These are phyloP conservation scores for Menidia beryllina DNA, from an alignment of 2,113 vertebrate genomes.

Conservation along the genomic window DNA sequence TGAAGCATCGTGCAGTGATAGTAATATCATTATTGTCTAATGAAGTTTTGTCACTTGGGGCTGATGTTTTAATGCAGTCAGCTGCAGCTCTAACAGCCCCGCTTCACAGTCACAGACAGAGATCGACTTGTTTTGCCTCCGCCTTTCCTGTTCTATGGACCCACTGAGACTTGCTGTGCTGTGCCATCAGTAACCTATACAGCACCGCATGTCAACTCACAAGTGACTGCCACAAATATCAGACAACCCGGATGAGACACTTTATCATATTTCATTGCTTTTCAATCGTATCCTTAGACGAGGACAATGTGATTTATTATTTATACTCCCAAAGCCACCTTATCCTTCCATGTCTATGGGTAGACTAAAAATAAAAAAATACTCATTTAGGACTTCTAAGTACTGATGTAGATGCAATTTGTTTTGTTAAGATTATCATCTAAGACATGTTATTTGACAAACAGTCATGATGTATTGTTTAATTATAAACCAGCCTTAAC, in stretches of 20 bases:
- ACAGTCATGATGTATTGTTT: slow-evolving; percentile 26
- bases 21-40: slow-evolving; percentile 3
- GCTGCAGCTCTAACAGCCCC: slow-evolving; percentile 19
- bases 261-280: slow-evolving; percentile 87
- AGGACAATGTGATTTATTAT: slow-evolving; percentile 85
- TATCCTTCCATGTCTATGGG: slow-evolving; percentile 75
- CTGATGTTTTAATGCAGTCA: slow-evolving; percentile 25
- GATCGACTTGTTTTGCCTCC: slow-evolving; percentile 82
- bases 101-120: slow-evolving; percentile 67
- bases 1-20: neutral
- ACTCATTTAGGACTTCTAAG: slow-evolving; percentile 76
- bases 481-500: slow-evolving; percentile 18
- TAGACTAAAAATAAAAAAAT: slow-evolving; percentile 79
- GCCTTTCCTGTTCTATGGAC: slow-evolving; percentile 77
- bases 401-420: slow-evolving; percentile 63
- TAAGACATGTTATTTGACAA: slow-evolving; percentile 53
- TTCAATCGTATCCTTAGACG: slow-evolving; percentile 83
- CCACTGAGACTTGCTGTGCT: slow-evolving; percentile 73
- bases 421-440: slow-evolving; percentile 46
- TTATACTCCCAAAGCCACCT: slow-evolving; percentile 80
- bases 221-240: slow-evolving; percentile 85
- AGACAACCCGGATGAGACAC: slow-evolving; percentile 83
- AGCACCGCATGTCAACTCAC: slow-evolving; percentile 79
- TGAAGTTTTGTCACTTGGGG: slow-evolving; percentile 6
- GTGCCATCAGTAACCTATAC: slow-evolving; percentile 80